Conservation (phyloP, 2,888 invertebrate species). For the Peribatodes rhomboidaria region DNA sequence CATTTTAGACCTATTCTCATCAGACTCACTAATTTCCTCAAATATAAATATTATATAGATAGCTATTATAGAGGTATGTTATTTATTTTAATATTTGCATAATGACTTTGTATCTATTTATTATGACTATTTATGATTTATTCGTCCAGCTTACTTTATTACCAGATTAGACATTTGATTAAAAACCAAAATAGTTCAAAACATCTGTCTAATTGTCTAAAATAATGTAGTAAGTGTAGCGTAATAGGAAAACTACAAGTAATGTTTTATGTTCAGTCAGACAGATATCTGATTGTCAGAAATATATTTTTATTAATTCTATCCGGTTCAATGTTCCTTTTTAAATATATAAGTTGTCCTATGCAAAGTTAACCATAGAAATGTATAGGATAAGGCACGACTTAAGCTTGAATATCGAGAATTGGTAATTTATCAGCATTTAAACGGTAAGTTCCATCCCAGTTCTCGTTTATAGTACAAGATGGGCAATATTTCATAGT, state of each 20-base stretch:
- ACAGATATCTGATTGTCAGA: not conserved
- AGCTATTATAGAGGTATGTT: too few species aligned
- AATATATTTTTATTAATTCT: constrained; percentile 8
- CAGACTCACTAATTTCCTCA: not conserved
- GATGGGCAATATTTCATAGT: not conserved
- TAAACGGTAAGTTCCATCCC: not conserved
- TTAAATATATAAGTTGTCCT: not conserved
- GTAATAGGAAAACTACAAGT: not conserved
- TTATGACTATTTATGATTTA: too few species aligned
- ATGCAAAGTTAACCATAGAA: constrained; percentile 1
- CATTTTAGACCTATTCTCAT: not conserved
- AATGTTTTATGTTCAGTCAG: not conserved
- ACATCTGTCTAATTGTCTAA: too few species aligned
- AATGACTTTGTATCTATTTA: too few species aligned
- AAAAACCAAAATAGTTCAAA: too few species aligned
- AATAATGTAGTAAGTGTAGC: not conserved
- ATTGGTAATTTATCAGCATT: not conserved
- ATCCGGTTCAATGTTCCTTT: not conserved
- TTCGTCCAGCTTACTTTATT: too few species aligned
- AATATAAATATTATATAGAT: too few species aligned
- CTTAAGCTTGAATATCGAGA: not conserved
- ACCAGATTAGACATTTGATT: too few species aligned
- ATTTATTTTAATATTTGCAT: too few species aligned
- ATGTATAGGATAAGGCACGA: constrained; percentile 7
- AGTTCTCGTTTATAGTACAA: not conserved